Conservation (phyloP, 2,797 vertebrate species). For the Neosilurus hyrtlii region DNA sequence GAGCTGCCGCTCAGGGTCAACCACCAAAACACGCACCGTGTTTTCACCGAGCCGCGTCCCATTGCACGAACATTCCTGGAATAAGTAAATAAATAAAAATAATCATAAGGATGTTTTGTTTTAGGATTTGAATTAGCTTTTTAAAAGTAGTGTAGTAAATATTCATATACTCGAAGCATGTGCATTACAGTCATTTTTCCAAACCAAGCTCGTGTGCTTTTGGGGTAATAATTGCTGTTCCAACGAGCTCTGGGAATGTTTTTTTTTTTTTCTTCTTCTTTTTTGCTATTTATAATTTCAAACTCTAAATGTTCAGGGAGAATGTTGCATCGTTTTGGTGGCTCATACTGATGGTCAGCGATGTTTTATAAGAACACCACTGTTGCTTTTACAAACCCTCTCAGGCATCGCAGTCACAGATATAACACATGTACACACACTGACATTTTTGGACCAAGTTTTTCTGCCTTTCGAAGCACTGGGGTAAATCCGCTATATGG, state of each 20-base stretch:
- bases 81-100: background rate
- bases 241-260: no score
- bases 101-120: background rate
- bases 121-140: background rate
- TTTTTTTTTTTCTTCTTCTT: no score
- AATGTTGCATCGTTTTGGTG: background rate
- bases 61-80: background rate
- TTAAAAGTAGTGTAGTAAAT: background rate
- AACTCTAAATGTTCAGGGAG: background rate
- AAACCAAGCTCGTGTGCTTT: background rate
- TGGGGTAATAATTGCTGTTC: background rate
- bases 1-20: background rate
- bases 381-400: constrained; percentile 18
- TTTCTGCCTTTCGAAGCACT: background rate
- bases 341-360: background rate
- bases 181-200: background rate
- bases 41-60: background rate
- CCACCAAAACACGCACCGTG: background rate
- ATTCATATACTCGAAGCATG: no score
- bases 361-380: background rate
- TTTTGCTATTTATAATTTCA: background rate
- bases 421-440: constrained; percentile 13
- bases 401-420: constrained; percentile 40
- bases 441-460: constrained; percentile 40
- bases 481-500: constrained; percentile 1